Evolutionary conservation across 2,888 invertebrate genomes (phyloP), one percentile per base, ranked within the genome.

Genomic region (Auanema sp.): DNA sequence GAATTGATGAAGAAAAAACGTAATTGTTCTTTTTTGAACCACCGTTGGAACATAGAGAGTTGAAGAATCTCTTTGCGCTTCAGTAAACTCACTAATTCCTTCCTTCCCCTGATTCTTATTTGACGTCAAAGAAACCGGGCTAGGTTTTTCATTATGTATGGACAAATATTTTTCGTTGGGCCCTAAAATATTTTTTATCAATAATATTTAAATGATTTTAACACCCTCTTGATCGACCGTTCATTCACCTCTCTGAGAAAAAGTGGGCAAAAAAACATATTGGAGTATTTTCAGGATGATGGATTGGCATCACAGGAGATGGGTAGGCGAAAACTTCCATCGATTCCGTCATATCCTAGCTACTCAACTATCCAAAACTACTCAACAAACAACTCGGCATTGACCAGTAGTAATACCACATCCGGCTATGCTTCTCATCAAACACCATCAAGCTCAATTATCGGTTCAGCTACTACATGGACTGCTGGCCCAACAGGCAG

Each of bases 261-360:
- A 18, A 55, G 47, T 47, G 21, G 21, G 2, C 47, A 47, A 21
- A 47, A 47, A 47, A 47, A 47, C 21, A 11, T 21, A 14, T 55
- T 33, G 11, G 14, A 14, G n/a, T 23, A 23, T 44, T 65, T 76
- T 21, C 70, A 76, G 76, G 75, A 76, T 71, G 75, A 76, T 73
- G 70, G 65, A 63, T 64, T 61, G 68, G 57, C 64, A 56, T 50
- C 49, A 14, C 65, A 64, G 60, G 79, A 79, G 60, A 81, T 81
- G 81, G 81, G 81, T 56, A 71, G 81, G 55, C 74, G 81, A 23
- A 79, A 79, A 68, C 75, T 81, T 63, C 81, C 81, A 56, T 79
- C 80, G 40, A 69, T 74, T 44, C 76, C 74, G 59, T 66, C 73
- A 21, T 65, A 69, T 52, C 58, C 67, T 11, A 25, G 57, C 51